Base-by-base conservation (phyloP, 2,113 vertebrate genomes). In the Tinamus guttatus region DNA sequence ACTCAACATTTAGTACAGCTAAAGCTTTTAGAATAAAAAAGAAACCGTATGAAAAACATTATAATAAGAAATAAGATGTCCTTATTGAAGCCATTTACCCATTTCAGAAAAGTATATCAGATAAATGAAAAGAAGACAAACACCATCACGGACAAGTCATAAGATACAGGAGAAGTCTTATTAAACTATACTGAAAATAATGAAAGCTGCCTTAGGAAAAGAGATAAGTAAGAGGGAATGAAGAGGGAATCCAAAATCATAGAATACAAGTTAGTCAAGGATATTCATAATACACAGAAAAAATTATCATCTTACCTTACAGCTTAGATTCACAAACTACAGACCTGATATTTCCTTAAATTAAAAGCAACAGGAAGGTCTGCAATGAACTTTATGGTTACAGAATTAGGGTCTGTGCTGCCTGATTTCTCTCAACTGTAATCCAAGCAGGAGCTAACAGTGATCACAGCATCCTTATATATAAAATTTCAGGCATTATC, bases 341-440 rank as follows among this genome's bases (percentile, higher is more conserved):
- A 83, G 19, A 88, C 52, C 83, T 85, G 71, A 68, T 90, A 47
- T 59, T 94, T 76, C 43, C 36, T n/a, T n/a, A 79, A 79, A 92
- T 87, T 81, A 81, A 96, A 96, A 91, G 59, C 56, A 90, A 90
- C 62, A 71, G 56, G 79, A 54, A 78, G 54, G 43, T 85, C 89
- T 91, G 27, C 49, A 80, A 51, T 24, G 38, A 89, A 74, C 24
- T 87, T 74, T 30, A 74, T 43, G 60, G 60, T 65, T 47, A 58
- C 32, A 87, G 89, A 85, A 87, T 51, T 32, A 75, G 68, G 24
- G 52, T 63, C 73, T 54, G 22, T 49, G 20, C 34, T 77, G 41
- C 43, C 73, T 83, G 47, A 87, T 81, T 84, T 77, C 43, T 73
- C 85, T 87, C 73, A 84, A 64, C 34, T 87, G 52, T 77, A 93